Base-by-base conservation (phyloP, 1,140 invertebrate genomes). In the Drosophila nigrodunni region DNA sequence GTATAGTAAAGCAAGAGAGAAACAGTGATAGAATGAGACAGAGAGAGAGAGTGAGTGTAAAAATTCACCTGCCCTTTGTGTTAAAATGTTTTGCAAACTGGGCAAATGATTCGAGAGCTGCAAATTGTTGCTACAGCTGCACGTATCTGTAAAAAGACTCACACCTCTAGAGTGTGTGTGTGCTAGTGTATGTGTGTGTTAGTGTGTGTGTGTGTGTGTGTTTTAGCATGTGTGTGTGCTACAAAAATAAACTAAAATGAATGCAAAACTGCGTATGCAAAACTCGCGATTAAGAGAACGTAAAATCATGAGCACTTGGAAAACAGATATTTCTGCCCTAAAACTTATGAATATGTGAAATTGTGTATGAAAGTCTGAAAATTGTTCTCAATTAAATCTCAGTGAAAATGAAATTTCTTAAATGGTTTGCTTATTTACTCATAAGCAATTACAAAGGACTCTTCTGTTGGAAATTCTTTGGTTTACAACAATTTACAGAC, bases 61-160 rank as follows among this genome's bases (percentile, higher is more conserved):
- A 64, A 41, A 35, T 37, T 30, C 57, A 46, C 55, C 46, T 35
- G 41, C 15, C 37, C 44, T 58, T 71, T 58, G 52, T 41, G 13
- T 55, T 21, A 41, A 55, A 74, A 21, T 66, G 52, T 55, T 30
- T 30, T 57, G 44, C 68, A 30, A 37, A 70, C 46, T 13, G 13
- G 39, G 39, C 67, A 47, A 61, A 54, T 47, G 39, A 55, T 18
- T 55, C 68, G n/a, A 7, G 41, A 13, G 11, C 35, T 13, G 46
- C 64, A 37, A 59, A 9, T 59, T 55, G 10, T 59, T 59, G 66
- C 41, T 15, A 44, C 50, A 67, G 25, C 41, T 68, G 54, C 54
- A 67, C 46, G 43, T 72, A 39, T 15, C 52, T 72, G 44, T 66
- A 72, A 54, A 50, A 8, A 11, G 13, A n/a, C 59, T 18, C 35